These are phyloP conservation scores for Actinemys pallida DNA, from an alignment of 2,113 vertebrate species.

Conservation along the genomic window DNA sequence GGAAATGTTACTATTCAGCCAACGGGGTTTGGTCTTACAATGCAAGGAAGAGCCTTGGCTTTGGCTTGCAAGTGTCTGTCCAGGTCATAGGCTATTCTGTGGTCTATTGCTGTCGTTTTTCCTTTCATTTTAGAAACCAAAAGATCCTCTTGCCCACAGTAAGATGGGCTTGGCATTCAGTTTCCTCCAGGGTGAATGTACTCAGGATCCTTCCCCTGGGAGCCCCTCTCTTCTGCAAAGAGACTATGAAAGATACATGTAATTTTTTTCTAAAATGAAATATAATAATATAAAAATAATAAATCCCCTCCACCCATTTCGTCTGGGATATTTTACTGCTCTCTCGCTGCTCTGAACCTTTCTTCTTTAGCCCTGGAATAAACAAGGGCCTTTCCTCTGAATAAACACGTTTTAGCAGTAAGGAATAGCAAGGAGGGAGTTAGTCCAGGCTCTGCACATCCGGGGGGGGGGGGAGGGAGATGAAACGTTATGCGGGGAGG, in stretches of 20 bases:
- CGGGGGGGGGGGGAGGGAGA: no score
- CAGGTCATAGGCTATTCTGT: neutral
- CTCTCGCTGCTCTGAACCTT: neutral
- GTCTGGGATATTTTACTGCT: neutral
- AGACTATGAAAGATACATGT: neutral
- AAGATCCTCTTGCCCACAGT: neutral
- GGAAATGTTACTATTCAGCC: no score
- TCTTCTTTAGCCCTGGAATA: neutral
- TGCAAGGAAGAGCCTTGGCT: no score
- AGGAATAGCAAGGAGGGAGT: neutral
- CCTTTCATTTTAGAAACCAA: neutral
- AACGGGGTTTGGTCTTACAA: no score
- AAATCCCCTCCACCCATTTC: no score
- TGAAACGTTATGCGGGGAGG: no score
- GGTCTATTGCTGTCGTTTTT: neutral
- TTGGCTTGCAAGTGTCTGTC: neutral
- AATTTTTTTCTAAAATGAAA: neutral
- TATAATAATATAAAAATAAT: neutral
- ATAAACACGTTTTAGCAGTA: no score
- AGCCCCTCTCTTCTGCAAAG: neutral
- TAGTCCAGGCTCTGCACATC: no score
- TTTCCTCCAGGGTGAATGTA: neutral
- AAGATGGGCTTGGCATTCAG: neutral
- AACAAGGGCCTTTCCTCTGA: no score
- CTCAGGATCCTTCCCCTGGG: neutral